A percentile compares a stretch with the other conserved stretches of the same genome.
Evolutionary conservation across 1,140 invertebrate genomes (phyloP).

Genomic region (Pinna nobilis): DNA sequence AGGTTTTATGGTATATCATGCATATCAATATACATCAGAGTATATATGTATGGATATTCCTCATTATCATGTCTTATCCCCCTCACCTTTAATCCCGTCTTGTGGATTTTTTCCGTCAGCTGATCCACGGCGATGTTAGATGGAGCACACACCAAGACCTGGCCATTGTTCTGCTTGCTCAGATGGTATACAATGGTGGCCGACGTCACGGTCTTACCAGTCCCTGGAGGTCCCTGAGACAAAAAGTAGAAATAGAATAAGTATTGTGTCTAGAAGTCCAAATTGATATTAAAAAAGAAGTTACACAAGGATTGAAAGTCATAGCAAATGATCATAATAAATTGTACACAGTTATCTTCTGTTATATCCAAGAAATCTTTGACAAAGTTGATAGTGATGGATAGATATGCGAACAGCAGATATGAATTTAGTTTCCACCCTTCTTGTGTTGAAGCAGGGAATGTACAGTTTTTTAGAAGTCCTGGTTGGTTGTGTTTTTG

Average conservation of each 20-base stretch:
- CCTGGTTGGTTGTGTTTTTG: too few relatives aligned
- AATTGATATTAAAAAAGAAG: background rate
- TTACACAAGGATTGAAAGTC: too few relatives aligned
- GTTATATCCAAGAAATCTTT: too few relatives aligned
- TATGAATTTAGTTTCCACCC: too few relatives aligned
- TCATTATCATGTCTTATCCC: background rate
- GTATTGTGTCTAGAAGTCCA: background rate
- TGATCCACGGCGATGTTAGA: constrained; percentile 99
- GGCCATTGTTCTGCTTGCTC: constrained; percentile 92
- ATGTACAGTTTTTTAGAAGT: too few relatives aligned
- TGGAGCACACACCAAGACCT: constrained; percentile 98
- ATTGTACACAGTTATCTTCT: too few relatives aligned
- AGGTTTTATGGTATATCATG: too few relatives aligned
- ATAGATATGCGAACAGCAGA: too few relatives aligned
- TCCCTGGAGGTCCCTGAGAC: constrained; percentile 85
- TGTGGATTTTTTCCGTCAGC: constrained; percentile 98
- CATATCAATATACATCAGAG: background rate
- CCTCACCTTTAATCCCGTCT: constrained; percentile 92
- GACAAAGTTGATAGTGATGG: too few relatives aligned
- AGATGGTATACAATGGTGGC: constrained; percentile 99
- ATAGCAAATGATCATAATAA: too few relatives aligned
- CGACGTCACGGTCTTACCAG: constrained; percentile 99
- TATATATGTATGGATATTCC: background rate
- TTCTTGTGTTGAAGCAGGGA: too few relatives aligned
- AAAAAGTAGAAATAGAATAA: background rate